phyloP scores from a whole-genome alignment of 2,797 vertebrate genomes.

The Liasis olivaceus region DNA sequence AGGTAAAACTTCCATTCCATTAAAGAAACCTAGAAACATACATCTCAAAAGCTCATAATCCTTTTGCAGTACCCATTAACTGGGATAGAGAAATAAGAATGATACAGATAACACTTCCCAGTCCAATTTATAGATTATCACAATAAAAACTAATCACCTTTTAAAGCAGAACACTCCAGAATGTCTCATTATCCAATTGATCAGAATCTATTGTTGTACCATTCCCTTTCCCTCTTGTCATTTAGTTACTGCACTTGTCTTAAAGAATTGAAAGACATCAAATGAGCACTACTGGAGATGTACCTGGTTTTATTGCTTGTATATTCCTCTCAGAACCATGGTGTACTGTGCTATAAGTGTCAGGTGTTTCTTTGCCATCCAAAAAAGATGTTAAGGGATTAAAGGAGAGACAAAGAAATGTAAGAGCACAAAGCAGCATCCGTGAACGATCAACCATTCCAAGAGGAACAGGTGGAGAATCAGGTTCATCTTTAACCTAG shows the following conservation, averaged over 20 bases:
- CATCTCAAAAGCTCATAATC: not conserved
- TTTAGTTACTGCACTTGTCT: not conserved
- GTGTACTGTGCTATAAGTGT: conserved; percentile 58
- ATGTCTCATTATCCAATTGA: not conserved
- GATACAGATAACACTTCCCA: not conserved
- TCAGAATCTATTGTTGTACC: not conserved
- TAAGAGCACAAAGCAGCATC: conserved; percentile 92
- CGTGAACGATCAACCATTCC: conserved; percentile 97
- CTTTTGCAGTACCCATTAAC: not conserved
- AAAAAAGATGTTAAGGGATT: conserved; percentile 92
- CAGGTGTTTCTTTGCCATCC: conserved; percentile 71
- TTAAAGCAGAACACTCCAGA: not conserved
- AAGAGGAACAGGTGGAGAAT: conserved; percentile 88
- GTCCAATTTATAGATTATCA: not conserved
- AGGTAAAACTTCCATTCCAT: not conserved
- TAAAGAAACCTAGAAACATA: not conserved
- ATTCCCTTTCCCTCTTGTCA: not conserved
- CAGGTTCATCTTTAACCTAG: conserved; percentile 95
- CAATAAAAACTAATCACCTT: not conserved
- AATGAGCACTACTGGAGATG: not conserved
- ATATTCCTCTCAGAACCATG: conserved; percentile 81
- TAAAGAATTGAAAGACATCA: not conserved
- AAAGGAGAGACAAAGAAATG: conserved; percentile 94
- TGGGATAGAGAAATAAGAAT: not conserved
- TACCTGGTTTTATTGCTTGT: conserved; percentile 82